Evolutionary conservation across 2,113 vertebrate species (phyloP).

Genomic region (Scortum barcoo): DNA sequence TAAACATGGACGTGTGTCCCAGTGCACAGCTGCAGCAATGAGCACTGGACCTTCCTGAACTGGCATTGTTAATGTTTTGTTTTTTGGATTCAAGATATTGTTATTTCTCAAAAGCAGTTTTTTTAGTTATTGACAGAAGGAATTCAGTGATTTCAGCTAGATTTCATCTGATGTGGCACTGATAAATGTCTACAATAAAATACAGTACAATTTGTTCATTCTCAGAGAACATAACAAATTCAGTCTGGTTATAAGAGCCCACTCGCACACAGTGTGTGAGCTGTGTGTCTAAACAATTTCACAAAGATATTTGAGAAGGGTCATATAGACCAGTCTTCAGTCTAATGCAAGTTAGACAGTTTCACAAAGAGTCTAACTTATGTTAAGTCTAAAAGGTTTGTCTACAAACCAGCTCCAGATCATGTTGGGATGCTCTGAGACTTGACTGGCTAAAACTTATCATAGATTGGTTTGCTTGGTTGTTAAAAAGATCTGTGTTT

Average conservation of each 20-base stretch:
- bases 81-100: constrained; percentile 8
- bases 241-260: background rate
- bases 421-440: no score
- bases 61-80: constrained; percentile 15
- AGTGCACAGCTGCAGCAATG: background rate
- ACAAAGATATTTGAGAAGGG: no score
- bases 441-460: no score
- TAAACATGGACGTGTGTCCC: constrained; percentile 11
- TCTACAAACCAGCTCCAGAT: no score
- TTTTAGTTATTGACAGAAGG: background rate
- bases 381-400: background rate
- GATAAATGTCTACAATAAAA: background rate
- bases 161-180: background rate
- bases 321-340: no score
- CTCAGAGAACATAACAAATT: background rate
- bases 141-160: background rate
- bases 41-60: background rate
- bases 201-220: background rate
- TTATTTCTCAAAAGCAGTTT: background rate
- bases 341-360: background rate
- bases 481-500: background rate
- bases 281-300: background rate
- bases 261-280: no score
- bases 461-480: no score
- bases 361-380: background rate